A percentile compares a stretch with the other conserved stretches of the same genome.
Evolutionary conservation across 2,888 invertebrate genomes (phyloP).

Genomic region (Papilio elwesi): DNA sequence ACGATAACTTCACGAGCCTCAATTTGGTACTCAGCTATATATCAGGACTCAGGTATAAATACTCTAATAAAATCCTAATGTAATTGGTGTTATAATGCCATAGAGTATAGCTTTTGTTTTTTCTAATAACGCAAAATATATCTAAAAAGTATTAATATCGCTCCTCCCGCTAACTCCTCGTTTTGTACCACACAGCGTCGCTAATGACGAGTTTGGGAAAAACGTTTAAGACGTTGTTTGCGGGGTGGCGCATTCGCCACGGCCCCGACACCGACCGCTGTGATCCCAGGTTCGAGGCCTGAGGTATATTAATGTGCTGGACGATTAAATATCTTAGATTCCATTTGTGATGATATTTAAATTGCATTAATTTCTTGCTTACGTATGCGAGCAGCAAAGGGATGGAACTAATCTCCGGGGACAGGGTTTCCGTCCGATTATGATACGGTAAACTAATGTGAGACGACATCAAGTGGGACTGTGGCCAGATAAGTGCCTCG

Average conservation of each 20-base stretch:
- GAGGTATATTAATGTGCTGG: neutral
- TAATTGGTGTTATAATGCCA: too few relatives aligned
- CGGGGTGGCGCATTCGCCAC: conserved; percentile 53
- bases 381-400: too few relatives aligned
- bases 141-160: neutral
- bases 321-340: conserved; percentile 7
- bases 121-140: neutral
- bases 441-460: neutral
- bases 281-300: neutral
- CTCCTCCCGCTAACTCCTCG: conserved; percentile 23
- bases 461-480: too few relatives aligned
- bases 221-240: conserved; percentile 65
- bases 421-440: neutral
- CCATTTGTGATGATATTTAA: neutral
- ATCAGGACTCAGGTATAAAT: too few relatives aligned
- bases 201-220: conserved; percentile 77
- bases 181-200: conserved; percentile 49
- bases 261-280: conserved; percentile 39
- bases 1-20: too few relatives aligned
- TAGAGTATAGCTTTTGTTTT: neutral
- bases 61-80: too few relatives aligned
- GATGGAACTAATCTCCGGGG: conserved; percentile 2
- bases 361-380: too few relatives aligned
- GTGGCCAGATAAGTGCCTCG: too few relatives aligned
- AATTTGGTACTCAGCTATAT: too few relatives aligned